A percentile compares a stretch with the other conserved stretches of the same genome.
Conservation (phyloP, 2,888 invertebrate genomes). For the Syritta pipiens region DNA sequence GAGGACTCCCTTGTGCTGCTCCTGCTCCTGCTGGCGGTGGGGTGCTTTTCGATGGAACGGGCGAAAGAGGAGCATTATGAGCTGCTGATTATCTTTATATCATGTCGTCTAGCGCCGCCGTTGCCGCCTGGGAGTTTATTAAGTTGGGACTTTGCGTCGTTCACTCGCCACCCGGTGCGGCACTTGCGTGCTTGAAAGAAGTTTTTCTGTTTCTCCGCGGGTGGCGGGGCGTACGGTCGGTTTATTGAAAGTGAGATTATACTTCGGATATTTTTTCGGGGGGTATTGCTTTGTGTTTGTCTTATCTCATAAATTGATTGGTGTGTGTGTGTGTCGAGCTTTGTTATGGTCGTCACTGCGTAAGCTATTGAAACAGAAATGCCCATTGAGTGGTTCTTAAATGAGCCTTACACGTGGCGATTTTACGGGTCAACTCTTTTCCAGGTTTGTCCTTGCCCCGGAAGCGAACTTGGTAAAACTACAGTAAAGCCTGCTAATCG, state of each 20-base stretch:
- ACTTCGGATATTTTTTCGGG: constrained; percentile 13
- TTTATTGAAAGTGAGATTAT: no score
- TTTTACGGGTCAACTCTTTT: no score
- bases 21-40: not conserved
- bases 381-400: no score
- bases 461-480: no score
- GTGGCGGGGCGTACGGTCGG: no score
- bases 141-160: constrained; percentile 8
- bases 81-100: constrained; percentile 63
- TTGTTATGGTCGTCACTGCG: not conserved
- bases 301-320: constrained; percentile 8
- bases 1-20: constrained; percentile 21
- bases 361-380: no score
- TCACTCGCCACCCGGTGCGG: not conserved
- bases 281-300: not conserved
- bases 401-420: no score
- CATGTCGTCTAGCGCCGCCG: constrained; percentile 47
- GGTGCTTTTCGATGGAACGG: no score
- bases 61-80: constrained; percentile 30
- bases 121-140: constrained; percentile 29
- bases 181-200: constrained; percentile 41
- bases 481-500: no score
- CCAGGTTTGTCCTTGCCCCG: no score
- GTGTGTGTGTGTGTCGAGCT: not conserved
- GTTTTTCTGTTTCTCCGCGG: not conserved